Conservation (phyloP, 2,888 invertebrate species). For the Brachylomia viminalis region DNA sequence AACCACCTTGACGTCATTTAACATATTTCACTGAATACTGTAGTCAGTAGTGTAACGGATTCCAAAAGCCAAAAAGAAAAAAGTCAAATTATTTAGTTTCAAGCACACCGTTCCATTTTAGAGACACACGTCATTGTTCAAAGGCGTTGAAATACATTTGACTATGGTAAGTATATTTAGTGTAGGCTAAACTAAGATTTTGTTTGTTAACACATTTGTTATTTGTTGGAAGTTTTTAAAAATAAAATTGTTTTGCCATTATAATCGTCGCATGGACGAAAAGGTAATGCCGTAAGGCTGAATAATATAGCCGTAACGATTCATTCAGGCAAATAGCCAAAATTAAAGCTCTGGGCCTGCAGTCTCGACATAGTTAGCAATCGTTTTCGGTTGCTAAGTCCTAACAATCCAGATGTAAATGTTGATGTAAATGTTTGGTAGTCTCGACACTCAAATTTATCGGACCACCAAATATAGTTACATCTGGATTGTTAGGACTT, state of each 20-base stretch:
- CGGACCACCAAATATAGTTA: no score
- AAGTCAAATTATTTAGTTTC: not conserved
- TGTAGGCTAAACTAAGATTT: not conserved
- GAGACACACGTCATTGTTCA: not conserved
- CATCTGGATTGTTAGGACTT: no score
- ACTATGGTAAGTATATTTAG: not conserved
- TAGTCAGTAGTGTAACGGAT: not conserved
- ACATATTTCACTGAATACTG: not conserved
- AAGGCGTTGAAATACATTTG: not conserved
- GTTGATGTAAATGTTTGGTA: no score
- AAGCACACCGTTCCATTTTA: no score
- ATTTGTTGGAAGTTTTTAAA: not conserved
- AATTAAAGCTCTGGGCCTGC: constrained; percentile 9
- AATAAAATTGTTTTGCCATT: not conserved
- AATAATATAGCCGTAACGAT: not conserved
- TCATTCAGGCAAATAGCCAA: not conserved
- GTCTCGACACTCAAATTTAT: no score
- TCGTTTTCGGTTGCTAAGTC: no score
- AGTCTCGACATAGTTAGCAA: no score
- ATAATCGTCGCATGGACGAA: not conserved
- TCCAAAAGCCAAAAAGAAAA: no score
- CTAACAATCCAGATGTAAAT: no score
- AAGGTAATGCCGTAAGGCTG: not conserved
- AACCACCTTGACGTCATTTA: not conserved
- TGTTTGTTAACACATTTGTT: not conserved